Base-by-base conservation (phyloP, 2,797 vertebrate genomes). In the Moxostoma hubbsi region DNA sequence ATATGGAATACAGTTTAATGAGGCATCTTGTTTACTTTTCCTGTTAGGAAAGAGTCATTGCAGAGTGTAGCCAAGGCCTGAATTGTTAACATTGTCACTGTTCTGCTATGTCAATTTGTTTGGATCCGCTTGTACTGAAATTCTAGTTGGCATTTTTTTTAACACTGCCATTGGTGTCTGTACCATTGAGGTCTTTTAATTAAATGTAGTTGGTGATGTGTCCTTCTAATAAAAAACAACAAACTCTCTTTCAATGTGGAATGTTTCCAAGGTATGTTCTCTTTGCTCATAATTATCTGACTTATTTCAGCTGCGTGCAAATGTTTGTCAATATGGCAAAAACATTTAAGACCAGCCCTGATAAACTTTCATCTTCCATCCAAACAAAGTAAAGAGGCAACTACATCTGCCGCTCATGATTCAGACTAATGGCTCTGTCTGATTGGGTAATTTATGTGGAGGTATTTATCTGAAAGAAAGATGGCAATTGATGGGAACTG, bases 1-100 rank as follows among this genome's bases (percentile, higher is more conserved):
- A 65, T 62, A 64, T 77, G 74, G n/a, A 82, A 77, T 74, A 59
- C 9, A 67, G 18, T 78, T 12, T 65, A 58, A 75, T 70, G 71
- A 51, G 50, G 66, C 24, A 6, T 57, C 61, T 69, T 65, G 75
- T 69, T 73, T 81, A 57, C 73, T 57, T 77, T 83, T 76, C 67
- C 63, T 79, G 49, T 69, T 69, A 58, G 18, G 7, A 70, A 70
- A 59, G 13, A 72, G 13, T 2, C 45, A 13, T 46, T 64, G 47
- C 13, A 51, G 15, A 36, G 16, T 43, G 50, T 15, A 15, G 53
- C 62, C 46, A n/a, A n/a, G 18, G n/a, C 15, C 57, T 1, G 16
- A 7, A 50, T 73, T 61, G 13, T 66, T 71, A 18, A 58, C 71
- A 55, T 43, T 46, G 53, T 73, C 58, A 57, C n/a, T 69, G 50